A percentile compares a stretch with the other conserved stretches of the same genome.
Evolutionary conservation across 2,797 vertebrate genomes (phyloP).

Genomic region (Cirrhinus mrigala): DNA sequence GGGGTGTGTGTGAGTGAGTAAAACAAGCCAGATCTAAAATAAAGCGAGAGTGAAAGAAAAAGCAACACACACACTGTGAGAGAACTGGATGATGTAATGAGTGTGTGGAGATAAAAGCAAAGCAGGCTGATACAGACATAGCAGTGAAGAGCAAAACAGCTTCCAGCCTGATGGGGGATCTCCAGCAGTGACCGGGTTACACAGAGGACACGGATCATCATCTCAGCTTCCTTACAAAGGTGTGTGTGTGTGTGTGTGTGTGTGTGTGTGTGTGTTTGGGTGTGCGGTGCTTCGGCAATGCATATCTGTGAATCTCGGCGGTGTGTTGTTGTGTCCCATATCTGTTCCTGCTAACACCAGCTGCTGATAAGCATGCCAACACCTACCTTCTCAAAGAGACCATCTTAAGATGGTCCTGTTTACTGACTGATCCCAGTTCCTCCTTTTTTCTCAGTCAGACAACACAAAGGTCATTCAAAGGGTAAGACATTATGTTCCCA

Average conservation of each 20-base stretch:
- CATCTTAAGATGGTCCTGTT: constrained; percentile 31
- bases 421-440: constrained; percentile 18
- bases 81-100: constrained; percentile 44
- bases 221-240: constrained; percentile 28
- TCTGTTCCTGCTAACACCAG: constrained; percentile 43
- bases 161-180: constrained; percentile 38
- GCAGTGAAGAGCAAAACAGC: constrained; percentile 50
- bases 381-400: constrained; percentile 40
- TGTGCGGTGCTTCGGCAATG: background rate
- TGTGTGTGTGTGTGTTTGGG: constrained; percentile 1
- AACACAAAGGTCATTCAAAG: constrained; percentile 45
- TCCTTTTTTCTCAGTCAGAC: constrained; percentile 22
- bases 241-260: constrained; percentile 3
- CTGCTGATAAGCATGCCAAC: constrained; percentile 42
- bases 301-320: constrained; percentile 33
- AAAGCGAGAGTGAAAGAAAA: constrained; percentile 22
- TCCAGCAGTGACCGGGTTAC: constrained; percentile 38
- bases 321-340: constrained; percentile 31
- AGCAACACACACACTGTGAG: constrained; percentile 23
- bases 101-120: constrained; percentile 43
- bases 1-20: constrained; percentile 28
- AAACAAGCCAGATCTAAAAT: constrained; percentile 31
- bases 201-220: constrained; percentile 40
- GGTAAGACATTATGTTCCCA: constrained; percentile 19
- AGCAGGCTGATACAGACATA: constrained; percentile 32